Conservation (phyloP, 2,113 vertebrate genomes). For the Pedetes capensis region DNA sequence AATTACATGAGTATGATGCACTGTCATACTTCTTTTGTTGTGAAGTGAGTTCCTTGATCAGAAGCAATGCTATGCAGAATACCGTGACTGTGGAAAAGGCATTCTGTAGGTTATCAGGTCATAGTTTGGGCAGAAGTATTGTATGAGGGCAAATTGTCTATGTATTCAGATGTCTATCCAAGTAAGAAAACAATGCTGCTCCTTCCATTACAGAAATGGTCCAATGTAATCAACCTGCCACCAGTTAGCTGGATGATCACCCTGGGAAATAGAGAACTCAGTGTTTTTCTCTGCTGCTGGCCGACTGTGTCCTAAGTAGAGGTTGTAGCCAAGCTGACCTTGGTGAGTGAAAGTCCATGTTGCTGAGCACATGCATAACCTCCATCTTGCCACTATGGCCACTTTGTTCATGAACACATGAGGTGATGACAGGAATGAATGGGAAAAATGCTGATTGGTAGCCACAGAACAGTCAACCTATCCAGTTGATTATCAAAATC, state of each 20-base stretch:
- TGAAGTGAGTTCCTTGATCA: not conserved
- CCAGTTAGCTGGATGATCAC: not conserved
- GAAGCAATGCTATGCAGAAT: not conserved
- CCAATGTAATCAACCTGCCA: not conserved
- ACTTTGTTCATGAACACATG: not conserved
- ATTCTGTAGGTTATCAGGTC: not conserved
- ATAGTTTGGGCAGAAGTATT: not conserved
- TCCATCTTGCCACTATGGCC: not conserved
- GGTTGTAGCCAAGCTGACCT: not conserved
- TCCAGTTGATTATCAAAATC: not conserved
- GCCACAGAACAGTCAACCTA: not conserved
- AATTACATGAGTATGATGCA: no score
- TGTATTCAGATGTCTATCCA: not conserved
- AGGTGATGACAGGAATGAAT: not conserved
- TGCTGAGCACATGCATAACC: not conserved
- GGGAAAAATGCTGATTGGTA: not conserved
- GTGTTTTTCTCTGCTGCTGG: not conserved
- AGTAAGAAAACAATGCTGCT: not conserved
- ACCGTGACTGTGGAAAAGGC: not conserved
- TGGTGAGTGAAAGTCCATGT: not conserved
- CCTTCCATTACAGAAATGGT: not conserved
- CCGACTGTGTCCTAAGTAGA: not conserved
- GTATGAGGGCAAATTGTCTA: not conserved
- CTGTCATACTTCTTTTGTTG: not conserved
- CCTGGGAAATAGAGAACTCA: not conserved